Conservation (phyloP, 2,113 vertebrate species). For the Tichodroma muraria region DNA sequence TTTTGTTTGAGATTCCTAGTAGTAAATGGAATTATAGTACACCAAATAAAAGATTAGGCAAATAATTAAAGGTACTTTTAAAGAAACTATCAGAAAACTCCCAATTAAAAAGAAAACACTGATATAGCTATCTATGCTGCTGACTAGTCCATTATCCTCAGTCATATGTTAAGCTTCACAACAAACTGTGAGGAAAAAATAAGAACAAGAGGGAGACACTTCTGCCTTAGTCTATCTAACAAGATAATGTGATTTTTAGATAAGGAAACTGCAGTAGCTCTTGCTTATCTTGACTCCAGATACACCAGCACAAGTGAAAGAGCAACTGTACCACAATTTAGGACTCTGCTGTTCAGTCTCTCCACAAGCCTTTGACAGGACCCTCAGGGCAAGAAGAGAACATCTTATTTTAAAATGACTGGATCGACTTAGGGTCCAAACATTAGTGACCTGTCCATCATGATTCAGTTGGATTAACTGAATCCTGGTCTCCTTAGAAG, state of each 20-base stretch:
- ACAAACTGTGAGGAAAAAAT: background rate
- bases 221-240: background rate
- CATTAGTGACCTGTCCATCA: background rate
- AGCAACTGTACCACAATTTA: background rate
- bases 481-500: background rate
- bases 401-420: background rate
- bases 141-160: background rate
- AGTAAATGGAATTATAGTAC: background rate
- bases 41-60: background rate
- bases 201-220: background rate
- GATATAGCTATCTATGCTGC: background rate
- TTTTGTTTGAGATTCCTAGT: background rate
- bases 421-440: background rate
- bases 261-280: background rate
- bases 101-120: background rate
- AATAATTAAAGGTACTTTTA: background rate
- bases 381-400: background rate
- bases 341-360: background rate
- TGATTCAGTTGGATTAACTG: background rate
- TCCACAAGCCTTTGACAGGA: background rate
- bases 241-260: background rate
- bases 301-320: background rate
- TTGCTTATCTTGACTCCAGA: background rate
- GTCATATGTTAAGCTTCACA: background rate
- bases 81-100: background rate